These are phyloP conservation scores for Acrossocheilus fasciatus DNA, from an alignment of 2,797 vertebrate species.

Conservation along the genomic window DNA sequence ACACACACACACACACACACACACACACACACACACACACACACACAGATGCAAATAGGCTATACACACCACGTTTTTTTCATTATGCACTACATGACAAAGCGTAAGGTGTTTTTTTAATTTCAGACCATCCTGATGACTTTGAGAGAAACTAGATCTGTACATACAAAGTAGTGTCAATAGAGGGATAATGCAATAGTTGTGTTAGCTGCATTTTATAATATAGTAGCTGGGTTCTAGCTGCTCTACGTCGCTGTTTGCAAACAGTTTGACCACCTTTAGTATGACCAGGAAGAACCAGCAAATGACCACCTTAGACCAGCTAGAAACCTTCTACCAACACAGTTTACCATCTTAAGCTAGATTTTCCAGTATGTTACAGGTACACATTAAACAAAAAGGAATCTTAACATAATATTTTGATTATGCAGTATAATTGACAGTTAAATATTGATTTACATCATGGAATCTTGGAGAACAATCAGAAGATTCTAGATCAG, in stretches of 20 bases:
- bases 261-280: background rate
- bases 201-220: background rate
- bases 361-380: background rate
- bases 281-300: background rate
- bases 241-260: background rate
- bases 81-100: background rate
- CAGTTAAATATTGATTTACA: conserved; percentile 20
- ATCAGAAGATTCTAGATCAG: conserved; percentile 47
- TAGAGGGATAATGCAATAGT: no score
- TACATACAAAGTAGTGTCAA: background rate
- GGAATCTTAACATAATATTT: background rate
- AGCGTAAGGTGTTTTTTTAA: background rate
- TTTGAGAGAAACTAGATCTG: background rate
- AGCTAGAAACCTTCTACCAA: background rate
- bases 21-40: conserved; percentile 23
- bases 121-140: background rate
- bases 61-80: background rate
- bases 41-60: background rate
- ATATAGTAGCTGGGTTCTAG: background rate
- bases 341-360: background rate
- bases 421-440: background rate
- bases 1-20: conserved; percentile 14
- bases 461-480: conserved; percentile 5
- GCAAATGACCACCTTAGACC: background rate
- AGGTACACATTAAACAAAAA: background rate